These are phyloP conservation scores for Pogonomyrmex californicus DNA, from an alignment of 1,140 invertebrate species.

Conservation along the genomic window DNA sequence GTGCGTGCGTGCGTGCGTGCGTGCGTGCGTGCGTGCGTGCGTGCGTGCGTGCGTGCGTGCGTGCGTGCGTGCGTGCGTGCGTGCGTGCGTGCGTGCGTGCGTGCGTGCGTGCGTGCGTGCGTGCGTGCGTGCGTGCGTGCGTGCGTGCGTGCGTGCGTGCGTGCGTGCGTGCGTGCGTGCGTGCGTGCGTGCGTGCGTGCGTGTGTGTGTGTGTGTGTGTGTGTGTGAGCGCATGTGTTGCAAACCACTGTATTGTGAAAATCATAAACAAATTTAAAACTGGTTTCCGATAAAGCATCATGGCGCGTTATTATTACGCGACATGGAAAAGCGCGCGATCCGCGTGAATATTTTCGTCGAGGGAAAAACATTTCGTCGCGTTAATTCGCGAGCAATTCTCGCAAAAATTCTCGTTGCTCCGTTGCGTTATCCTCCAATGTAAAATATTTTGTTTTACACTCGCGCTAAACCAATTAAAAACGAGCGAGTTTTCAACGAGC, in stretches of 20 bases:
- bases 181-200: not conserved
- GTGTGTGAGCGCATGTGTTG: not conserved
- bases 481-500: not conserved
- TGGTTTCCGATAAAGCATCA: not conserved
- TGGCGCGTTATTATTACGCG: slow-evolving; percentile 19
- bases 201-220: not conserved
- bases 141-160: not conserved
- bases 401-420: not conserved
- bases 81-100: not conserved
- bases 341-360: not conserved
- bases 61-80: not conserved
- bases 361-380: slow-evolving; percentile 5
- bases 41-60: not conserved
- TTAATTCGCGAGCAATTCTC: slow-evolving; percentile 17
- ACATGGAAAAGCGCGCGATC: not conserved
- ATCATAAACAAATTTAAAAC: slow-evolving; percentile 28
- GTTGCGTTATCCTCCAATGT: not conserved
- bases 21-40: not conserved
- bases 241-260: not conserved
- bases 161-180: not conserved
- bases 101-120: not conserved
- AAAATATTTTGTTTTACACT: slow-evolving; percentile 43
- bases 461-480: slow-evolving; percentile 38
- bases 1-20: not conserved
- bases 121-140: not conserved